Evolutionary conservation across 2,888 invertebrate species (phyloP).

Genomic region (Drosophila demipolita): DNA sequence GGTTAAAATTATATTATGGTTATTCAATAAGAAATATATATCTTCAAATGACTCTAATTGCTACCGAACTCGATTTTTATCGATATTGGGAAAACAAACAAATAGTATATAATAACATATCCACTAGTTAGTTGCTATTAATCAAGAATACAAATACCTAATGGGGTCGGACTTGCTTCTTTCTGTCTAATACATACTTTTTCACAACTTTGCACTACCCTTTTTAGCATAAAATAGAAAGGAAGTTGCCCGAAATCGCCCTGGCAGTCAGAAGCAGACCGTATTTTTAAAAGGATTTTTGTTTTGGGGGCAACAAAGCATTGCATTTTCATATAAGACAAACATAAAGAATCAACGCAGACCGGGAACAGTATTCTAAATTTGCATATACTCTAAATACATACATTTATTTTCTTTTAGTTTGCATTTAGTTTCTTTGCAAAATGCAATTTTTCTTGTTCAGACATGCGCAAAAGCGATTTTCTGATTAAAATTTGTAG

Average conservation of each 20-base stretch:
- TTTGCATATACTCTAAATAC: constrained; percentile 8
- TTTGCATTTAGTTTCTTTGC: background rate
- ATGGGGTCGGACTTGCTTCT: background rate
- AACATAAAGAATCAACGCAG: constrained; percentile 19
- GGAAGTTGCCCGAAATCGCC: constrained; percentile 48
- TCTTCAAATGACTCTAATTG: background rate
- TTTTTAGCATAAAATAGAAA: constrained; percentile 3
- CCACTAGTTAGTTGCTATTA: background rate
- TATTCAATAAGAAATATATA: too few species aligned
- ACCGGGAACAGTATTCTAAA: background rate
- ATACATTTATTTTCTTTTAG: constrained; percentile 1
- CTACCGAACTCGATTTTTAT: background rate
- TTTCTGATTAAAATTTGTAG: background rate
- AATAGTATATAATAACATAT: too few species aligned
- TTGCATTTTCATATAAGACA: constrained; percentile 7
- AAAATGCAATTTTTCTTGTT: background rate
- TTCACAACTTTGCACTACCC: background rate
- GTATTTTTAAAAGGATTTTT: constrained; percentile 45
- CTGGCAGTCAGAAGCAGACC: constrained; percentile 31
- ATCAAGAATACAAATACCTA: background rate
- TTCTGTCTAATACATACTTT: background rate
- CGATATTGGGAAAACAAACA: background rate
- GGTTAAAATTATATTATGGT: too few species aligned
- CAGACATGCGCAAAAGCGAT: background rate
- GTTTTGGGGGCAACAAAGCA: constrained; percentile 34